Evolutionary conservation across 2,797 vertebrate species (phyloP), one percentile per base, ranked within the genome.

Genomic region (Macrochelys suwanniensis): DNA sequence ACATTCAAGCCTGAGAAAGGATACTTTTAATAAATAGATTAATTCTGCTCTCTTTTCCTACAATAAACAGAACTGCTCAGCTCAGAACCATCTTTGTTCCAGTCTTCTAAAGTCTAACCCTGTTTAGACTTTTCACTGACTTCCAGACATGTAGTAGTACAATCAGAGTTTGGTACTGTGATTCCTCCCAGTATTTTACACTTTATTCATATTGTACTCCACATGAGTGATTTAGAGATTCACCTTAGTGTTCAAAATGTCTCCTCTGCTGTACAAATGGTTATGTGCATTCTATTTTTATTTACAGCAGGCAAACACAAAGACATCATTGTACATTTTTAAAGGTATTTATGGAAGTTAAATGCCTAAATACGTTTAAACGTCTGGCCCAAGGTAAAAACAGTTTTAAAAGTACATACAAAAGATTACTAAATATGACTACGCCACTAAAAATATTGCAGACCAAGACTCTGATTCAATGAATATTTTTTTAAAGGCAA

Each of bases 401-500:
- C 12, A 33, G 15, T 65, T 65, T 65, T n/a, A 61, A n/a, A 90
- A 54, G 7, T 51, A 87, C 56, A 95, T 6, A 49, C 3, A 85
- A 95, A 42, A 91, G 16, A 65, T 92, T 85, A 92, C 49, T 13
- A 54, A 80, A 50, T 1, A 26, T 85, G 37, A 92, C 31, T 47
- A 89, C 85, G 71, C 85, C 78, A 81, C 23, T 45, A 89, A 76
- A 74, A 76, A 23, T 37, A 91, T 16, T 80, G 78, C 77, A 91
- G 90, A 33, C 4, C 88, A 80, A 9, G 11, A 87, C 79, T 94
- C 96, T 93, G 95, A 95, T 91, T 98, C 92, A 89, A 50, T 84
- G 88, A 85, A 91, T 77, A 56, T 74, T 97, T 89, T 93, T 94
- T 95, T 93, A 97, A 97, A 95, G 93, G 89, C 1, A 31, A 91